Conservation (phyloP, 2,888 invertebrate species). For the Drosophila silvestris region DNA sequence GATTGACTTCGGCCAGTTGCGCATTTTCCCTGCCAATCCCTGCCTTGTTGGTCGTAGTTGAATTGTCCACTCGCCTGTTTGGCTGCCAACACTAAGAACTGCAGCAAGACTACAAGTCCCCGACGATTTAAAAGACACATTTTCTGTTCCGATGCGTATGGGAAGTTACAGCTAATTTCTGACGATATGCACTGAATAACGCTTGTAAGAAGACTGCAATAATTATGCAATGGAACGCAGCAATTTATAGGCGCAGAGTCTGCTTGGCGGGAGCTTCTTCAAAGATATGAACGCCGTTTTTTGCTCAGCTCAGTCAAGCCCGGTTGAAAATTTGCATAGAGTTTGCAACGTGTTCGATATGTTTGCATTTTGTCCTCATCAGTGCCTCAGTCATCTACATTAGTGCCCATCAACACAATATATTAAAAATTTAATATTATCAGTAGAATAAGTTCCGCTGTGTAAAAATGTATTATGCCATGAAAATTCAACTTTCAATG, state of each 20-base stretch:
- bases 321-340: constrained; percentile 36
- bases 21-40: constrained; percentile 61
- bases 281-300: too few species aligned
- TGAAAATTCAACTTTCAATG: too few species aligned
- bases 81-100: constrained; percentile 19
- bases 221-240: constrained; percentile 10
- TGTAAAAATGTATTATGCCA: too few species aligned
- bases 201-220: constrained; percentile 50
- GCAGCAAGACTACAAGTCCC: constrained; percentile 7
- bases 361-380: constrained; percentile 10
- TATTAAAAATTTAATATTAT: too few species aligned
- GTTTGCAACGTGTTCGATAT: neutral
- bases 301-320: too few species aligned
- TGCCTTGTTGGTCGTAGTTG: constrained; percentile 64
- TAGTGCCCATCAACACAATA: constrained; percentile 10
- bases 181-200: constrained; percentile 28
- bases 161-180: neutral
- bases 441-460: too few species aligned
- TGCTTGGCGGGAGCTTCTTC: constrained; percentile 7
- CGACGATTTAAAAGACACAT: constrained; percentile 24
- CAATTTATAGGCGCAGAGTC: constrained; percentile 53
- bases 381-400: constrained; percentile 18
- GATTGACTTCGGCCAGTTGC: constrained; percentile 22
- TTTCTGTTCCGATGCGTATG: neutral
- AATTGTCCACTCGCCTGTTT: constrained; percentile 53